Percentiles rank a stretch among this genome's conserved stretches.
These are phyloP conservation scores for Timema podura DNA, from an alignment of 2,888 invertebrate species.

Conservation along the genomic window DNA sequence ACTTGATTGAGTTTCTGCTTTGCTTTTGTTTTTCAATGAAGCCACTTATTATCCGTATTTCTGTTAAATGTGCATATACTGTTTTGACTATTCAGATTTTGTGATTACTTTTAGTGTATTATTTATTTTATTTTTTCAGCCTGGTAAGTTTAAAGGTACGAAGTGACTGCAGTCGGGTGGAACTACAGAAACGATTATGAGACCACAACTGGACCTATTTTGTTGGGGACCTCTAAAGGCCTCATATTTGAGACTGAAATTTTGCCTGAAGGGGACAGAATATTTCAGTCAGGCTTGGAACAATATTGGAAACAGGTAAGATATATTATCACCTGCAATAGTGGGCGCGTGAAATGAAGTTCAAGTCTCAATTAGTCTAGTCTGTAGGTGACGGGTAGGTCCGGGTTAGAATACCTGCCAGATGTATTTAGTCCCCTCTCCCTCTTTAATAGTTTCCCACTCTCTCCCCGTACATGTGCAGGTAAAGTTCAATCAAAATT, in stretches of 20 bases:
- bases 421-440: no score
- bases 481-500: no score
- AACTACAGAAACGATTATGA: constrained; percentile 69
- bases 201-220: constrained; percentile 72
- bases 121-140: constrained; percentile 41
- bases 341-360: no score
- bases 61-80: neutral
- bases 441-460: no score
- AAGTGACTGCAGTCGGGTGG: constrained; percentile 90
- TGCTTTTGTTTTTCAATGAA: no score
- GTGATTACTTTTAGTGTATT: neutral
- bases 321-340: neutral
- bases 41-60: no score
- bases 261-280: constrained; percentile 73
- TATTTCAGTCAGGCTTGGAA: constrained; percentile 69
- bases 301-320: constrained; percentile 82
- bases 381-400: no score
- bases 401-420: no score
- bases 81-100: neutral
- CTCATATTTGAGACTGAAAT: constrained; percentile 88
- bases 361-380: no score
- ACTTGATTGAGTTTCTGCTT: no score
- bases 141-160: constrained; percentile 64
- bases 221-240: constrained; percentile 87
- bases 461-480: no score